Evolutionary conservation across 2,888 invertebrate genomes (phyloP).

Genomic region (Habrosyne pyritoides): DNA sequence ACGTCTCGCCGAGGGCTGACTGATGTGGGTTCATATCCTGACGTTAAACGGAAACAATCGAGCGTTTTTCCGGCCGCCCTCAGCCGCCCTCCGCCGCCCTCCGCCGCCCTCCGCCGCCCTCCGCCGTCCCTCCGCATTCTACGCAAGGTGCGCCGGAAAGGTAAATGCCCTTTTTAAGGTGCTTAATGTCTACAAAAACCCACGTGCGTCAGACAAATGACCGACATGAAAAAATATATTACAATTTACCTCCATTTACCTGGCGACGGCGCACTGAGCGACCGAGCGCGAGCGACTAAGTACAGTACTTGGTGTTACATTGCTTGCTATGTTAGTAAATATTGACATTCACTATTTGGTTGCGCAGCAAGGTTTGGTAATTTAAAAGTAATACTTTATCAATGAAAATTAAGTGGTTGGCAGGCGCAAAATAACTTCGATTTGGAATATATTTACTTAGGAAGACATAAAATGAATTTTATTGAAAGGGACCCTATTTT

Average conservation of each 20-base stretch:
- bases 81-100: neutral
- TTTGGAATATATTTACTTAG: slow-evolving; percentile 60
- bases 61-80: slow-evolving; percentile 16
- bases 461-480: slow-evolving; percentile 54
- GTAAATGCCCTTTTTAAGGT: slow-evolving; percentile 66
- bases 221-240: slow-evolving; percentile 64
- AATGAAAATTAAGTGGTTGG: slow-evolving; percentile 5
- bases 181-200: slow-evolving; percentile 68
- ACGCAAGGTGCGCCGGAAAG: slow-evolving; percentile 17
- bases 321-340: neutral
- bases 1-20: neutral
- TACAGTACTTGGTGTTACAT: neutral
- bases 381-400: neutral
- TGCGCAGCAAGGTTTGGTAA: neutral
- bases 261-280: slow-evolving; percentile 16
- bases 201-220: slow-evolving; percentile 68
- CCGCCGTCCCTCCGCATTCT: slow-evolving; percentile 11
- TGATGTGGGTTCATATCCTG: slow-evolving; percentile 9
- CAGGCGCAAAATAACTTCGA: slow-evolving; percentile 46
- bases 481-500: slow-evolving; percentile 45
- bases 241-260: slow-evolving; percentile 49
- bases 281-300: neutral
- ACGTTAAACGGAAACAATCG: slow-evolving; percentile 33
- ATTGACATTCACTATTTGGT: neutral
- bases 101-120: slow-evolving; percentile 5